Evolutionary conservation across 1,140 invertebrate genomes (phyloP), one percentile per base, ranked within the genome.

Genomic region (Pogonomyrmex barbatus): DNA sequence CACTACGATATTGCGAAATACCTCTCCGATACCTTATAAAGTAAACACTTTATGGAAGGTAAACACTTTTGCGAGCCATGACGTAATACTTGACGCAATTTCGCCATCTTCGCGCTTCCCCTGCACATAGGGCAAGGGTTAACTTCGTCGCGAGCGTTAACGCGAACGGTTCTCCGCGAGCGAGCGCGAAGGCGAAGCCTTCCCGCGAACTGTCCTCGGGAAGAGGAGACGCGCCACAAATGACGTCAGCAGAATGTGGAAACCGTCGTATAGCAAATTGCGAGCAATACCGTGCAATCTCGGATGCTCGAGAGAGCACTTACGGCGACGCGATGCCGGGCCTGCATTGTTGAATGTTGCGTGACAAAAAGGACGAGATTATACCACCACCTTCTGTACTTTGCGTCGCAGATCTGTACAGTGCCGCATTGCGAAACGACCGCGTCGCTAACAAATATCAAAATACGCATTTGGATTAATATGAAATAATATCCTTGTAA

Each of bases 201-300:
- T 58, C 65, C 50, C 71, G 86, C 14, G 47, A 68, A 71, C 67
- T 58, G 68, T 88, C 30, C 75, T 68, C 56, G 65, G 58, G 87
- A 73, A 50, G 52, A 76, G 39, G 47, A 81, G 60, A 68, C 77
- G 73, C 84, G 88, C 78, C 71, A 62, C 65, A 73, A 71, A 84
- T 90, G 89, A 90, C 79, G 89, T 90, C 89, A 89, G 88, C 56
- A 88, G 89, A 90, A 90, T 90, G 89, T 89, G 68, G 88, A 89
- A 89, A 87, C 88, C 60, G 65, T 60, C 42, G 63, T 75, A 83
- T 62, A 79, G 78, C 85, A 90, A 90, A 89, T 89, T 90, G 89
- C 83, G 79, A 89, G 83, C 88, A 88, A 86, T 88, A 88, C 87
- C 83, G 50, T 52, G 76, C 87, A 86, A 89, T 88, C 87, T 88